These are phyloP conservation scores for Loxodonta africana DNA, from an alignment of 2,113 vertebrate genomes.

Conservation along the genomic window DNA sequence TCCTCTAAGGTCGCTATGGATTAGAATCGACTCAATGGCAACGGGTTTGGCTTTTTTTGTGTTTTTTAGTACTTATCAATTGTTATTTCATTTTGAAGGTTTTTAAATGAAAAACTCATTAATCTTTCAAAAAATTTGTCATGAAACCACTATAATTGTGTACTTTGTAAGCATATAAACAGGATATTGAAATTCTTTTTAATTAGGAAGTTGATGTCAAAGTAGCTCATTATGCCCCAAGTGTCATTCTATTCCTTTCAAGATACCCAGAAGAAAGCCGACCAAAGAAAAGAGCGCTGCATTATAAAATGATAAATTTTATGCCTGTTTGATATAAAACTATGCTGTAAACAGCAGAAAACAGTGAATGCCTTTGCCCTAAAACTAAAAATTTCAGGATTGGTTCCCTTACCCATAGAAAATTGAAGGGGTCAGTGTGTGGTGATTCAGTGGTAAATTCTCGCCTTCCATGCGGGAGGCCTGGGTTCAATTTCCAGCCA, in stretches of 20 bases:
- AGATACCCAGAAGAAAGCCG: background rate
- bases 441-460: no score
- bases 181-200: background rate
- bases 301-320: constrained; percentile 39
- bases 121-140: constrained; percentile 11
- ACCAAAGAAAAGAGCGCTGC: constrained; percentile 25
- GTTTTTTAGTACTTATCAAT: background rate
- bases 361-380: constrained; percentile 16
- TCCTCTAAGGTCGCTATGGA: no score
- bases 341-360: background rate
- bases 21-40: no score
- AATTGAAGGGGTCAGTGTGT: background rate
- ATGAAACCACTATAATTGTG: background rate
- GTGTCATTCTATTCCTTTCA: constrained; percentile 14
- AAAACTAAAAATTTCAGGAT: constrained; percentile 30
- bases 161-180: constrained; percentile 19
- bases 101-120: background rate
- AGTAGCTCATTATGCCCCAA: background rate
- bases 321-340: constrained; percentile 8
- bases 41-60: no score
- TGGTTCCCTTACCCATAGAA: background rate
- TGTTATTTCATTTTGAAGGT: background rate
- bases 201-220: background rate
- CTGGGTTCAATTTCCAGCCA: no score
- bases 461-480: no score